phyloP scores from a whole-genome alignment of 2,888 invertebrate species.

The Ectemnius continuus region DNA sequence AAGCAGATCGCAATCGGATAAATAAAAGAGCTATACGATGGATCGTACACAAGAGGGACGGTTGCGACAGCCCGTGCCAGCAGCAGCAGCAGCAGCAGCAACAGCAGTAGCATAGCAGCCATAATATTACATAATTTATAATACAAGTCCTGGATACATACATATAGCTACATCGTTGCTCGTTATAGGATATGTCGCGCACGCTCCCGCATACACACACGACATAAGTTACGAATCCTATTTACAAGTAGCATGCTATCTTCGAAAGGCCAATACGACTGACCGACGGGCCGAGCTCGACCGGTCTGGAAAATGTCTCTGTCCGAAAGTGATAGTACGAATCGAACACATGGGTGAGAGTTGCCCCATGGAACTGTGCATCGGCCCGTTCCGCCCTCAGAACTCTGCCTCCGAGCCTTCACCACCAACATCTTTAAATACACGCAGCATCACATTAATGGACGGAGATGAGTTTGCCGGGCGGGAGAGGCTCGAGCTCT shows the following conservation, averaged over 20 bases:
- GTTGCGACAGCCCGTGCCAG: neutral
- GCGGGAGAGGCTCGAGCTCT: conserved; percentile 11
- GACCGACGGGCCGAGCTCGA: no score
- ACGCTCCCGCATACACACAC: conserved; percentile 4
- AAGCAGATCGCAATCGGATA: conserved; percentile 3
- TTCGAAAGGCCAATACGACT: conserved; percentile 1
- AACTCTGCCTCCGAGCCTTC: neutral
- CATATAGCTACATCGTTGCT: conserved; percentile 17
- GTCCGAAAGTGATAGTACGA: no score
- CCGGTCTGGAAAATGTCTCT: no score
- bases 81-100: no score
- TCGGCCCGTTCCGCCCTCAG: neutral
- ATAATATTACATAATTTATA: conserved; percentile 21
- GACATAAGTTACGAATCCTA: conserved; percentile 50
- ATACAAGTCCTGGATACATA: conserved; percentile 16
- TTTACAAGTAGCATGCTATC: conserved; percentile 43
- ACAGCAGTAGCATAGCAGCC: neutral
- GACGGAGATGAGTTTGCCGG: conserved; percentile 36
- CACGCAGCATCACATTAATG: conserved; percentile 36
- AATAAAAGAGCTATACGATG: neutral
- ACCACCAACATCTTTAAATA: neutral
- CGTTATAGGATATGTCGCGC: conserved; percentile 9
- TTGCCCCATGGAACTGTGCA: no score
- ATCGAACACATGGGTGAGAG: no score
- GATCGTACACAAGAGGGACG: neutral